phyloP scores from a whole-genome alignment of 2,797 vertebrate species.

The Tokudaia muenninki region DNA sequence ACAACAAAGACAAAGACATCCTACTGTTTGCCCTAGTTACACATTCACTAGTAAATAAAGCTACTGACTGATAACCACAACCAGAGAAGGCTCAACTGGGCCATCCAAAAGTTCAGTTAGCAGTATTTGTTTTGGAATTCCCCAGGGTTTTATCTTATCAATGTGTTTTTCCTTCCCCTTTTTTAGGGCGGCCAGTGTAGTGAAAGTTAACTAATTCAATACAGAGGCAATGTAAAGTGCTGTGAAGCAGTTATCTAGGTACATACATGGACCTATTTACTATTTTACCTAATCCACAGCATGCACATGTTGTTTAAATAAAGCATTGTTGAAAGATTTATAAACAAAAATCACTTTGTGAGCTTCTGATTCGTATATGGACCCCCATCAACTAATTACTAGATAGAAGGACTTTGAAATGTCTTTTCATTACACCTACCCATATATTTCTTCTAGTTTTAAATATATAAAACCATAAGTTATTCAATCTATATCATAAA shows the following conservation, averaged over 20 bases:
- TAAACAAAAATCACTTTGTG: neutral
- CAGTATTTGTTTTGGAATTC: slow-evolving; percentile 75
- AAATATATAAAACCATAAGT: neutral
- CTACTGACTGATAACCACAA: neutral
- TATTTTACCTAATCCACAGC: neutral
- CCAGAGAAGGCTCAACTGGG: slow-evolving; percentile 63
- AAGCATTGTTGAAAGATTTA: neutral
- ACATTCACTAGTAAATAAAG: slow-evolving; percentile 55
- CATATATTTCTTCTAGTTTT: slow-evolving; percentile 36
- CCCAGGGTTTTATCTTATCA: slow-evolving; percentile 79
- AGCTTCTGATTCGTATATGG: neutral
- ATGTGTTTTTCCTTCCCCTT: slow-evolving; percentile 81
- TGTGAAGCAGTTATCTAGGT: neutral
- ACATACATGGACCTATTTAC: neutral
- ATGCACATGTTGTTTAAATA: neutral
- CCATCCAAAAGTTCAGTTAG: slow-evolving; percentile 73
- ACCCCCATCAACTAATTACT: slow-evolving; percentile 11
- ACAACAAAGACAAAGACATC: slow-evolving; percentile 38
- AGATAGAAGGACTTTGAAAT: slow-evolving; percentile 26
- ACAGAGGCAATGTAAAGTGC: slow-evolving; percentile 42
- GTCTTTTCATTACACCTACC: slow-evolving; percentile 1
- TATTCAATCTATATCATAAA: neutral
- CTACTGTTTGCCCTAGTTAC: slow-evolving; percentile 55
- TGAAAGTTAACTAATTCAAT: slow-evolving; percentile 76
- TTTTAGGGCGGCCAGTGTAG: slow-evolving; percentile 63